Conservation (phyloP, 2,113 vertebrate genomes). For the Lates calcarifer region DNA sequence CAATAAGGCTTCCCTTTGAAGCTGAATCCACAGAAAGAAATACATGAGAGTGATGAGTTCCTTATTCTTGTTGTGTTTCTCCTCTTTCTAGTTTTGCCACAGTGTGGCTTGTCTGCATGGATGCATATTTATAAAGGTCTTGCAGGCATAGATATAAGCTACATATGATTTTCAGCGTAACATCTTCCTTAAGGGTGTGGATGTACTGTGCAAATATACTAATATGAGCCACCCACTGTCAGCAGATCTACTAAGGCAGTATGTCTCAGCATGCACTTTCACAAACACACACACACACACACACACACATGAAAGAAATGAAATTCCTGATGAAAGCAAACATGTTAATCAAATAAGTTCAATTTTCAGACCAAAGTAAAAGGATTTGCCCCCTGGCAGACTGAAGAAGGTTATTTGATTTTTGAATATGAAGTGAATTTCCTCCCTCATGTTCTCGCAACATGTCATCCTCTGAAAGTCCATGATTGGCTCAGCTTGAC, state of each 20-base stretch:
- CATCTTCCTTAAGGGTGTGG: conserved; percentile 21
- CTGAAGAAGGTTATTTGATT: conserved; percentile 63
- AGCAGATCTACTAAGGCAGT: conserved; percentile 31
- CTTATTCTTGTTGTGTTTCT: neutral
- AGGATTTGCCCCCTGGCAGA: conserved; percentile 60
- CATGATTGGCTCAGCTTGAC: conserved; percentile 63
- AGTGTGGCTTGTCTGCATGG: neutral
- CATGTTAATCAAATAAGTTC: conserved; percentile 68
- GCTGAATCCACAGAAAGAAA: neutral
- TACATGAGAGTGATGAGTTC: conserved; percentile 13
- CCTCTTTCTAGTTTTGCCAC: neutral
- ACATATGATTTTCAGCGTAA: conserved; percentile 23
- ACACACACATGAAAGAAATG: conserved; percentile 61
- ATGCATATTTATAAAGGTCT: conserved; percentile 43
- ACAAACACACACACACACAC: conserved; percentile 15
- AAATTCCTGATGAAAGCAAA: conserved; percentile 65
- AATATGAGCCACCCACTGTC: conserved; percentile 57
- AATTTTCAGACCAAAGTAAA: conserved; percentile 69
- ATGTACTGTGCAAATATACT: conserved; percentile 39
- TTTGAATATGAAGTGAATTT: conserved; percentile 64
- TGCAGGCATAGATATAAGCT: conserved; percentile 33
- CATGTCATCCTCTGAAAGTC: conserved; percentile 49
- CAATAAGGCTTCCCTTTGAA: conserved; percentile 40
- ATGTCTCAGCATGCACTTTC: neutral
- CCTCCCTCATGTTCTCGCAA: conserved; percentile 50